Base-by-base conservation (phyloP, 1,140 invertebrate species). In the Nomia melanderi region DNA sequence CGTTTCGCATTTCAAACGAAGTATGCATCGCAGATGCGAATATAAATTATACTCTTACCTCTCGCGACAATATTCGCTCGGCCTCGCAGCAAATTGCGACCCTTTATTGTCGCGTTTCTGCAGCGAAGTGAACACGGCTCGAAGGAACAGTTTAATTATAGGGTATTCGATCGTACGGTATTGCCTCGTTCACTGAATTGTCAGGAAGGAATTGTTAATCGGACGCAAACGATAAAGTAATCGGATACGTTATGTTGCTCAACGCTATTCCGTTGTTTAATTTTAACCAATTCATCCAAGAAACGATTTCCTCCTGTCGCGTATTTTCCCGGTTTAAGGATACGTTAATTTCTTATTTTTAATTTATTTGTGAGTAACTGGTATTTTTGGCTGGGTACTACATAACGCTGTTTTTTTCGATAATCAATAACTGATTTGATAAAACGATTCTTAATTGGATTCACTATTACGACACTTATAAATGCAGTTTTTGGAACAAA, bases 121-220 rank as follows among this genome's bases (percentile, higher is more conserved):
- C 8, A 11, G 29, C 14, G 17, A 4, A 33, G 56, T 59, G 33
- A 33, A 59, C 29, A 59, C 11, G 20, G 29, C 2, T 59, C 27
- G 29, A 17, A 59, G 29, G 29, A n/a, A 33, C 56, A 7, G 14
- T 59, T 59, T 59, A 59, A 59, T 59, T 59, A 59, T n/a, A 33
- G 14, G 14, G 56, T 7, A 33, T 59, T 59, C 29, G 33, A 59
- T 59, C 29, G 29, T 12, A 33, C 29, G 29, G 5, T n/a, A 59
- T 31, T 33, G 14, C 29, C 5, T 5, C 56, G 4, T 33, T 33
- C 56, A 29, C 33, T 59, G 9, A 20, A 31, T 14, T 17, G 29
- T 6, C 29, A 20, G 5, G 56, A 27, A 31, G 17, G 17, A 33
- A 20, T 59, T 59, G 20, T 41, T 47, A 23, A 33, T 4, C 56